Conservation (phyloP, 2,797 vertebrate genomes). For the Rhabdomys pumilio region DNA sequence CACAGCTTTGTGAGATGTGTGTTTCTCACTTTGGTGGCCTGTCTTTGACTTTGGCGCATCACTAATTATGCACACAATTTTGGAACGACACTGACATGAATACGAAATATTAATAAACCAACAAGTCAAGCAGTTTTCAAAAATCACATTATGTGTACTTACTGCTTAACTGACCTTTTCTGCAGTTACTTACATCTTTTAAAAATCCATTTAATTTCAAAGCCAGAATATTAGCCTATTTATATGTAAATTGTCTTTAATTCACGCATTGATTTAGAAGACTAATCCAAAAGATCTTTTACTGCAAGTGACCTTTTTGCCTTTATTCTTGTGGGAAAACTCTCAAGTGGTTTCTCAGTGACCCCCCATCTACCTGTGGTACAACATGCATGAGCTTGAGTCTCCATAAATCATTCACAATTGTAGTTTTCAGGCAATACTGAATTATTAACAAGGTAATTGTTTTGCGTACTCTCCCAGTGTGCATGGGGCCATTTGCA, state of each 20-base stretch:
- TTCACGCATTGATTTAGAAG: slow-evolving; percentile 92
- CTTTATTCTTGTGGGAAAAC: slow-evolving; percentile 88
- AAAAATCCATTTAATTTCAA: slow-evolving; percentile 91
- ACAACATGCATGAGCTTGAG: slow-evolving; percentile 83
- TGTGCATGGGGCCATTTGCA: slow-evolving; percentile 70
- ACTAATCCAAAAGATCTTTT: slow-evolving; percentile 91
- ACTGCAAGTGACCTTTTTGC: slow-evolving; percentile 91
- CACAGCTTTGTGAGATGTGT: slow-evolving; percentile 44
- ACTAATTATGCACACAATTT: slow-evolving; percentile 79
- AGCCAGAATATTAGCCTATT: slow-evolving; percentile 90
- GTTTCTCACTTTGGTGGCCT: slow-evolving; percentile 1
- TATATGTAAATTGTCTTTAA: slow-evolving; percentile 93
- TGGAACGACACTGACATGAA: slow-evolving; percentile 78
- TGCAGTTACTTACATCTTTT: slow-evolving; percentile 90
- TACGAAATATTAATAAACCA: slow-evolving; percentile 88
- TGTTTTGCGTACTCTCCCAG: slow-evolving; percentile 72
- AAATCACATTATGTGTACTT: slow-evolving; percentile 90
- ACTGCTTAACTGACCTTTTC: slow-evolving; percentile 91
- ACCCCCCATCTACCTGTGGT: slow-evolving; percentile 87
- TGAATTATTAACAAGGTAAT: slow-evolving; percentile 84
- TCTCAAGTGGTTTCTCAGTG: slow-evolving; percentile 85
- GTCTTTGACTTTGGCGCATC: slow-evolving; percentile 61
- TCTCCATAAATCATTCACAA: slow-evolving; percentile 84
- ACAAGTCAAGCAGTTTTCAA: slow-evolving; percentile 87
- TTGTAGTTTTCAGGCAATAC: slow-evolving; percentile 75